A percentile compares a stretch with the other conserved stretches of the same genome.
Evolutionary conservation across 2,888 invertebrate species (phyloP).

Genomic region (Terebella lapidaria): DNA sequence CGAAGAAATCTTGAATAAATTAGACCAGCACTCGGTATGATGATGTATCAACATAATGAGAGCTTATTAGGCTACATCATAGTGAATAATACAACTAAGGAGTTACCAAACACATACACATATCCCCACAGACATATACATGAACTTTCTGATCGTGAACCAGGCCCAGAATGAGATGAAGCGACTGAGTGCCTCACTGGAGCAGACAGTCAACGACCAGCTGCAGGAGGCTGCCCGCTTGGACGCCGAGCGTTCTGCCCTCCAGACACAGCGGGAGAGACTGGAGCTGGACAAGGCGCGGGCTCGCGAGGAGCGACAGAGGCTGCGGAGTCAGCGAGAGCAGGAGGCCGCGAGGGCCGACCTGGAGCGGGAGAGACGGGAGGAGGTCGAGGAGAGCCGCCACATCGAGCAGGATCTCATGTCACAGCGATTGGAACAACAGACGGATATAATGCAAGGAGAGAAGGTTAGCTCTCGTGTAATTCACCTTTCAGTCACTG

Average conservation of each 20-base stretch:
- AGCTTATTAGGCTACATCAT: no score
- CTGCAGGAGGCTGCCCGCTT: constrained; percentile 25
- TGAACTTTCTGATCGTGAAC: no score
- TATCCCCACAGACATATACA: no score
- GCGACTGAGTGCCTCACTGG: constrained; percentile 15
- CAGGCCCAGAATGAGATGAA: constrained; percentile 23
- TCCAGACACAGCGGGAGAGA: constrained; percentile 7
- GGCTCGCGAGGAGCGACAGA: constrained; percentile 19
- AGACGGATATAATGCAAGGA: not conserved
- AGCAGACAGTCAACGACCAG: constrained; percentile 6
- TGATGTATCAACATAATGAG: no score
- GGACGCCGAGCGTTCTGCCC: constrained; percentile 30
- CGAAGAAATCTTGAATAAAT: not conserved
- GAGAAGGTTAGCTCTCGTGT: constrained; percentile 10
- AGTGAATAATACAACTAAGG: no score
- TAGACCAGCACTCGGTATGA: no score
- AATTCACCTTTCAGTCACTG: no score
- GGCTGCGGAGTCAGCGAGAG: constrained; percentile 15
- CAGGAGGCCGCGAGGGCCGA: constrained; percentile 9
- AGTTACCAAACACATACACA: no score
- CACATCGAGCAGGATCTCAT: constrained; percentile 14
- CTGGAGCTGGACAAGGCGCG: constrained; percentile 22
- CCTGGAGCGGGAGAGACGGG: constrained; percentile 12
- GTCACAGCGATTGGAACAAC: constrained; percentile 9
- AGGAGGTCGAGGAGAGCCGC: constrained; percentile 13